Conservation (phyloP, 2,888 invertebrate species). For the Saturnia japonica region DNA sequence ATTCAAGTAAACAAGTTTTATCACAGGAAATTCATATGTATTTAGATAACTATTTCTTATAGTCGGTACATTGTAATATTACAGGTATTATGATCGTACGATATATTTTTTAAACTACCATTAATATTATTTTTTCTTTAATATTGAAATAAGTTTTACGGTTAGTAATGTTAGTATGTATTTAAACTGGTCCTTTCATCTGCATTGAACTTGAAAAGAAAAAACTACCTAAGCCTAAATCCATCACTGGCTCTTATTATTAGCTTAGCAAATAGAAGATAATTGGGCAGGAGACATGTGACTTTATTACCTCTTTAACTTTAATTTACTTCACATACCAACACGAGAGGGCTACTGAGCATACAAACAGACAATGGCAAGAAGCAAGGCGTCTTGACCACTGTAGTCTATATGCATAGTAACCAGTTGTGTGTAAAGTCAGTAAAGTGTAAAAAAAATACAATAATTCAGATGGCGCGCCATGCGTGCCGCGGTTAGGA, state of each 20-base stretch:
- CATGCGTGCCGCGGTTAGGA: background rate
- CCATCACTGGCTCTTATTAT: background rate
- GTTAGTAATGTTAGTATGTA: too few species aligned
- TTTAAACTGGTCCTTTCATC: too few species aligned
- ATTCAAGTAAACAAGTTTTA: background rate
- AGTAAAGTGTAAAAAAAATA: background rate
- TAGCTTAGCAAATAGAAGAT: background rate
- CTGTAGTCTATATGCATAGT: background rate
- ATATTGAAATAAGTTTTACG: background rate
- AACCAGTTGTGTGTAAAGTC: background rate
- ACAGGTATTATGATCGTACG: conserved; percentile 8
- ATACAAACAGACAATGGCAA: background rate
- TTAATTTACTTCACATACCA: conserved; percentile 8
- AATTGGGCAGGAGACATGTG: background rate
- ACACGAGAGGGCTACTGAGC: background rate
- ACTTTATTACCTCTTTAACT: conserved; percentile 21
- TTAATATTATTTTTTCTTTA: background rate
- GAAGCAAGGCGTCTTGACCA: background rate
- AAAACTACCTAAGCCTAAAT: too few species aligned
- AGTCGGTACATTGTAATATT: background rate
- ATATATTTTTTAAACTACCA: background rate
- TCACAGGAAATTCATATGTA: background rate
- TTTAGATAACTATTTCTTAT: background rate
- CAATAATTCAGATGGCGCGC: background rate
- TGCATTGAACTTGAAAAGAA: too few species aligned